These are phyloP conservation scores for Caenorhabditis virilis DNA, from an alignment of 2,888 invertebrate genomes.

Conservation along the genomic window DNA sequence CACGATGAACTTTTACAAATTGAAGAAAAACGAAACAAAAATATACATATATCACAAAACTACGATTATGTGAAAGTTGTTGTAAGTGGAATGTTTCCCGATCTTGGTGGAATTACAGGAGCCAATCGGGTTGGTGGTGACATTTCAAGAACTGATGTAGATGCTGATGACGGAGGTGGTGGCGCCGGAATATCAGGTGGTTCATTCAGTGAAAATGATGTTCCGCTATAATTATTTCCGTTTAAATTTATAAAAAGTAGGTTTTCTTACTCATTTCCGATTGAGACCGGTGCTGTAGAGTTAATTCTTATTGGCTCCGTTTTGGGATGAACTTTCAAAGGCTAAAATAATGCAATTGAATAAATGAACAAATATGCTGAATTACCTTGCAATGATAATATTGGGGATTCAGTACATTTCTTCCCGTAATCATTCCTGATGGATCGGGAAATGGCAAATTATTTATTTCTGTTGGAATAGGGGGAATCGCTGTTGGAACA, in stretches of 20 bases:
- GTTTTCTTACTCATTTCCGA: neutral
- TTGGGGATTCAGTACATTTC: constrained; percentile 30
- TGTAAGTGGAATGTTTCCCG: neutral
- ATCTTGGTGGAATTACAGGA: constrained; percentile 14
- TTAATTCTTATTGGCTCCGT: neutral
- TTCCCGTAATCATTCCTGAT: neutral
- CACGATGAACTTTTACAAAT: too few species aligned
- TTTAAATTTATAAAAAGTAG: neutral
- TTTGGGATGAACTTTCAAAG: neutral
- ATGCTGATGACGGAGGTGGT: constrained; percentile 10
- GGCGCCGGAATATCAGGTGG: constrained; percentile 23
- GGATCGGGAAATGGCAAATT: constrained; percentile 22
- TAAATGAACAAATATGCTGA: neutral
- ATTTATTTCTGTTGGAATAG: constrained; percentile 10
- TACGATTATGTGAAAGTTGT: neutral
- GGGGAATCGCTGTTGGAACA: neutral
- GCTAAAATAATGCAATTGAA: constrained; percentile 1
- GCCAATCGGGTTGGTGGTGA: constrained; percentile 17
- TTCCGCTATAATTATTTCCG: neutral
- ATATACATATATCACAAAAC: neutral
- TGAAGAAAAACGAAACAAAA: too few species aligned
- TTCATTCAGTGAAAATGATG: constrained; percentile 2
- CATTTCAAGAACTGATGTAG: neutral
- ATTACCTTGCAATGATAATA: constrained; percentile 31
- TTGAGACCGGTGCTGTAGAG: neutral